A percentile compares a stretch with the other conserved stretches of the same genome.
These are phyloP conservation scores for Aphelinus certus DNA, from an alignment of 1,140 invertebrate species.

Conservation along the genomic window DNA sequence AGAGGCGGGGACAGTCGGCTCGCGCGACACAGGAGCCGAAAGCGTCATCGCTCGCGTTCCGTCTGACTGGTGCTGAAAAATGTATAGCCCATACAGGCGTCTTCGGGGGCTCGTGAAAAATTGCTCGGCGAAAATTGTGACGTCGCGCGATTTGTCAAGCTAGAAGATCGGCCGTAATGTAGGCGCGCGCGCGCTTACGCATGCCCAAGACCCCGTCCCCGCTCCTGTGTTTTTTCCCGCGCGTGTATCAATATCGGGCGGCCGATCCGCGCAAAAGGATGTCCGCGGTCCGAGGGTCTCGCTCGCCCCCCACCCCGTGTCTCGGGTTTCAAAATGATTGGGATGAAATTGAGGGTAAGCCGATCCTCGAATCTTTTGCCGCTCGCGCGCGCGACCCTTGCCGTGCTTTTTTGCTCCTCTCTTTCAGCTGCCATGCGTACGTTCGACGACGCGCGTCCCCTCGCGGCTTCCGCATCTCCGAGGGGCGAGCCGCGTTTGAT, in stretches of 20 bases:
- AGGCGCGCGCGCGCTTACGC: background rate
- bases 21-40: too few relatives aligned
- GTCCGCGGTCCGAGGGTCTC: background rate
- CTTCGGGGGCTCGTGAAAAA: slow-evolving; percentile 52
- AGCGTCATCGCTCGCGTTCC: too few relatives aligned
- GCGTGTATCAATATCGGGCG: too few relatives aligned
- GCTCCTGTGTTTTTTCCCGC: too few relatives aligned
- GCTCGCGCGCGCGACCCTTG: slow-evolving; percentile 8
- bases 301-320: slow-evolving; percentile 35
- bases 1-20: too few relatives aligned
- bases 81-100: too few relatives aligned
- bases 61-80: too few relatives aligned
- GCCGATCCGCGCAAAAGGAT: slow-evolving; percentile 5
- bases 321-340: slow-evolving; percentile 63
- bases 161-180: background rate
- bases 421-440: background rate
- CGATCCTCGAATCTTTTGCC: slow-evolving; percentile 44
- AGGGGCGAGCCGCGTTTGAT: slow-evolving; percentile 17
- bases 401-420: slow-evolving; percentile 1
- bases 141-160: slow-evolving; percentile 56
- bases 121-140: slow-evolving; percentile 56
- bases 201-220: too few relatives aligned
- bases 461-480: background rate
- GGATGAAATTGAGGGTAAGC: slow-evolving; percentile 62
- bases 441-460: background rate